Evolutionary conservation across 2,888 invertebrate genomes (phyloP).

Genomic region (Camponotus fellah): DNA sequence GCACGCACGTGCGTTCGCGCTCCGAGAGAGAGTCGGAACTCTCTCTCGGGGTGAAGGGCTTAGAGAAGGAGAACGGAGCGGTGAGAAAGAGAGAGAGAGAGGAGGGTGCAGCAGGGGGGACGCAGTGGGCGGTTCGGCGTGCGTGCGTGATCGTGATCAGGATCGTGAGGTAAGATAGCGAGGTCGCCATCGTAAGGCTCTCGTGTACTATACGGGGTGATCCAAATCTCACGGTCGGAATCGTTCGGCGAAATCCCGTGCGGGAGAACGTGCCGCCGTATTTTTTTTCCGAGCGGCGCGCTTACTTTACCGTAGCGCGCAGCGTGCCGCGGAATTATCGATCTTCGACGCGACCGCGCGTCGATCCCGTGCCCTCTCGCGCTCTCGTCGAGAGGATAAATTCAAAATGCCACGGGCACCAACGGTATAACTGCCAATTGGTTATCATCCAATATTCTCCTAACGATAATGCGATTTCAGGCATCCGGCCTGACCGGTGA

Average conservation of each 20-base stretch:
- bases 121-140: conserved; percentile 82
- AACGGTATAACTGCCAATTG: conserved; percentile 31
- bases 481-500: conserved; percentile 7
- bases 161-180: conserved; percentile 81
- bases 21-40: conserved; percentile 28
- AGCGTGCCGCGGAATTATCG: conserved; percentile 50
- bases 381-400: conserved; percentile 32
- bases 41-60: conserved; percentile 54
- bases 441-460: conserved; percentile 46
- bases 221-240: conserved; percentile 76
- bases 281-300: conserved; percentile 26
- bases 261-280: conserved; percentile 42
- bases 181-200: conserved; percentile 79
- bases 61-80: conserved; percentile 35
- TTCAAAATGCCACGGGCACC: conserved; percentile 50
- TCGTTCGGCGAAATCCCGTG: conserved; percentile 38
- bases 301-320: conserved; percentile 34
- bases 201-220: conserved; percentile 77
- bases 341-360: conserved; percentile 52
- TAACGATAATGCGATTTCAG: conserved; percentile 35
- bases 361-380: conserved; percentile 30
- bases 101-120: conserved; percentile 64
- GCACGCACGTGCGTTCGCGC: conserved; percentile 78
- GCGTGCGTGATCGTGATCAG: conserved; percentile 84
- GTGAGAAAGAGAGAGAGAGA: conserved; percentile 20